Conservation (phyloP, 2,113 vertebrate genomes). For the Prionailurus viverrinus region DNA sequence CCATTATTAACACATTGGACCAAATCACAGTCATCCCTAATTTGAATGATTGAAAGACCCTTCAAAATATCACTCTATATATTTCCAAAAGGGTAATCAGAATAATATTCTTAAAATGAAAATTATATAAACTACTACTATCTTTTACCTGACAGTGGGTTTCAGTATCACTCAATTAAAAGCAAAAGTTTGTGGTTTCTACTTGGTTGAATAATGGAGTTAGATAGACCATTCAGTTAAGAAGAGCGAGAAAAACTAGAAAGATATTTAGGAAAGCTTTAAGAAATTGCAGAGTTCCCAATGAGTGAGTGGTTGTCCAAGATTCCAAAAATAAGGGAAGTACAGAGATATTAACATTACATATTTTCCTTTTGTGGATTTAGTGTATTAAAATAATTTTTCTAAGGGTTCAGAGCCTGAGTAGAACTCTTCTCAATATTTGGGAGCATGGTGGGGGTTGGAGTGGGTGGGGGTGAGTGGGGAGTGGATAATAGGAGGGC, state of each 20-base stretch:
- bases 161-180: background rate
- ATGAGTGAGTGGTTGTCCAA: background rate
- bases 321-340: background rate
- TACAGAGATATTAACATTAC: background rate
- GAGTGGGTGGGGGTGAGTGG: background rate
- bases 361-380: background rate
- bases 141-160: background rate
- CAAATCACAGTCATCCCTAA: background rate
- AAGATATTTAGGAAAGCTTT: background rate
- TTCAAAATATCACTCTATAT: background rate
- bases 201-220: background rate
- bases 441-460: background rate
- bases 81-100: background rate
- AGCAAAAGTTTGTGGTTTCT: background rate
- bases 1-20: background rate
- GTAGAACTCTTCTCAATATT: background rate
- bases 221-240: background rate
- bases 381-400: background rate
- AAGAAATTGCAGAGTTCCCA: background rate
- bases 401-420: background rate
- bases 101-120: background rate
- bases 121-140: background rate
- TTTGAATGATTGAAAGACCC: background rate
- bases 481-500: fast-evolving
- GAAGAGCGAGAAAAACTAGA: background rate